Base-by-base conservation (phyloP, 1,140 invertebrate genomes). In the Sitophilus oryzae region DNA sequence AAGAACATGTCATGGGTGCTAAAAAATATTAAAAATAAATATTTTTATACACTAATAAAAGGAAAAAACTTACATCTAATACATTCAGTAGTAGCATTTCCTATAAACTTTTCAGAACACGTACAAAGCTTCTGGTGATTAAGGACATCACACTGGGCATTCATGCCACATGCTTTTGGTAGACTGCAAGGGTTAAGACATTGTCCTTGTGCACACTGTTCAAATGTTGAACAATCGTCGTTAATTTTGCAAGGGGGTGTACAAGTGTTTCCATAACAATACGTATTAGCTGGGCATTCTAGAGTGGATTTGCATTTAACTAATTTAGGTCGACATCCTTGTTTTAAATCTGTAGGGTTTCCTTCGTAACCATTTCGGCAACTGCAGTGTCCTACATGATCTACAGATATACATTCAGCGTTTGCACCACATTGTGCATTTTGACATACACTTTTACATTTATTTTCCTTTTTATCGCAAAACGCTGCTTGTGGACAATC, bases 71-170 rank as follows among this genome's bases (percentile, higher is more conserved):
- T 74, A 88, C 85, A 77, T 79, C 91, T 79, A 0, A 92, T 84
- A 69, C 91, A 93, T 76, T 93, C 89, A 11, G 86, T 78, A 57
- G 83, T 80, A 18, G 87, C 82, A 69, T 91, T 88, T 54, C 91
- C 91, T 40, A 90, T 92, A 68, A 93, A 93, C 37, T 86, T 87
- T 34, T 81, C 74, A 11, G 89, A 88, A 68, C 91, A 94, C 56
- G 79, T 82, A 63, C 91, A 94, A 63, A 83, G 79, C 67, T 89
- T 85, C 1, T 83, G 73, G 65, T 93, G 91, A 67, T 83, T 85
- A 15, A 75, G 73, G n/a, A 85, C 81, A 35, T 76, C 74, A 66
- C 91, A 94, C 44, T 86, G 68, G n/a, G 91, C 86, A 72, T 94
- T 94, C 52, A 92, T 78, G n/a, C 92, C 92, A 74, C 92, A 95